Base-by-base conservation (phyloP, 2,113 vertebrate genomes). In the Amphilophus citrinellus region DNA sequence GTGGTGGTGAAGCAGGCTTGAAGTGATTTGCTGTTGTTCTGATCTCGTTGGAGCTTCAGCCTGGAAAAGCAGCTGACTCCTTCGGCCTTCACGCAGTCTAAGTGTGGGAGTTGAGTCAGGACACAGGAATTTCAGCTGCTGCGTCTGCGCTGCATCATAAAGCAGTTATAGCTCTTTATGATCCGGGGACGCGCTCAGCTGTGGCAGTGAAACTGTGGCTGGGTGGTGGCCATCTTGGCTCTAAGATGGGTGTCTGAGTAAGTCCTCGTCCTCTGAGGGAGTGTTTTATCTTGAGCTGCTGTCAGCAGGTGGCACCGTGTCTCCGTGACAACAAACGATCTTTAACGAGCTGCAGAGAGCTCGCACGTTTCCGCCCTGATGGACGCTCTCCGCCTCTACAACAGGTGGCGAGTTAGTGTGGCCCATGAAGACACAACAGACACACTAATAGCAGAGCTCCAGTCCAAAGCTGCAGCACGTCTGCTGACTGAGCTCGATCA, bases 191-290 rank as follows among this genome's bases (percentile, higher is more conserved):
- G n/a, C 24, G 2, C 47, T 80, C 76, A 14, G 76, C 8, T 77
- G 62, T 24, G 9, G 24, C 2, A 13, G 53, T 37, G 35, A 77
- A 63, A 37, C 75, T 39, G 73, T 6, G 35, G 6, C 79, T 79
- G 85, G 4, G 20, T 30, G 75, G 61, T 35, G 22, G 84, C 84
- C 85, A 82, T 79, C 17, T 84, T 82, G 79, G 82, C 7, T 82
- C 73, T 24, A 6, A 61, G 62, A 20, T 11, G 56, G 47, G 61
- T 14, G 61, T 50, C n/a, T 11, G 13, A 17, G 27, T 63, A 61
- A 79, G 15, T 79, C 65, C 22, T 47, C 2, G 76, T 65, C 39
- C 2, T 60, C 1, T 6, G 42, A 71, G 22, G 47, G 65, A 47
- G 27, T 27, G 27, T 27, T 27, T 71, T 71, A 50, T 30, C 44